Evolutionary conservation across 2,113 vertebrate genomes (phyloP), one percentile per base, ranked within the genome.

Genomic region (Serilophus lunatus): DNA sequence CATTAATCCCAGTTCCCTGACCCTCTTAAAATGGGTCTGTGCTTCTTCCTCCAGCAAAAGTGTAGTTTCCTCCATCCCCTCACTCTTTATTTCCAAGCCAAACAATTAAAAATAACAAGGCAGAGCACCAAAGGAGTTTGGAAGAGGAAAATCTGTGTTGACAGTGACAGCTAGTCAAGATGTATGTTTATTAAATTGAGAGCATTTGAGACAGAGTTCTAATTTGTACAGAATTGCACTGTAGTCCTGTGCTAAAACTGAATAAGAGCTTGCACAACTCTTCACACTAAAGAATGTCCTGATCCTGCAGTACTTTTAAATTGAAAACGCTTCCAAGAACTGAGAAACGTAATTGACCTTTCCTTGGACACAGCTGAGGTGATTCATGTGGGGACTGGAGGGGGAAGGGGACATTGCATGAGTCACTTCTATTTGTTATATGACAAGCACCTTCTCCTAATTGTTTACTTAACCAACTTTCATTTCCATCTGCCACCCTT

Each of bases 341-440:
- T 49, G 65, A 59, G 57, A 86, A 81, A 86, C 29, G 81, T 64
- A 60, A 68, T 14, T 47, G 80, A 70, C 80, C 65, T 95, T 92
- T 93, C 71, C 44, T 88, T 92, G 92, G 79, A 68, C 35, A 57
- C 23, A 78, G 85, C 90, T 86, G 76, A 82, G 29, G 72, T 92
- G 76, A 91, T 91, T 97, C 92, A 70, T 54, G 36, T 8, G 75
- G 61, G 0, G 7, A 69, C 51, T 77, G 63, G 68, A 86, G 64
- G 40, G n/a, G 64, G 40, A 94, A 93, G 29, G 45, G 80, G 49
- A 88, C n/a, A 33, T 8, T 83, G 80, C 29, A 53, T 94, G 74
- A 96, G 64, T 93, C 76, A 90, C 28, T 86, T 88, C 51, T 78
- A 56, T 69, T 91, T 94, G 35, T 72, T 92, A 10, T 65, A 42